Base-by-base conservation (phyloP, 2,888 invertebrate genomes). In the Calliscelio sp. region DNA sequence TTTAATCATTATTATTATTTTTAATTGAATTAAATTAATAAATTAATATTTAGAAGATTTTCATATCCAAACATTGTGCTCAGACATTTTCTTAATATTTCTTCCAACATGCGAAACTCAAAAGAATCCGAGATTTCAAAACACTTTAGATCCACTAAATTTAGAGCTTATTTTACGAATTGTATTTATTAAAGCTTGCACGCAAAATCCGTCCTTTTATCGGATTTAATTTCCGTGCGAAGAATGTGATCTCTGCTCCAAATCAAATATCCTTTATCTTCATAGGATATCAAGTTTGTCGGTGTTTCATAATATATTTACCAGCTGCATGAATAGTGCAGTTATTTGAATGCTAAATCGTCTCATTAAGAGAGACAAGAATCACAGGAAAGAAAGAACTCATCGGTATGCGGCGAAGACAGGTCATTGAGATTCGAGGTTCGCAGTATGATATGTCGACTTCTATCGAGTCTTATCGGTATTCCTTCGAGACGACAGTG, bases 381-480 rank as follows among this genome's bases (percentile, higher is more conserved):
- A 6, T 46, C 20, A 14, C 11, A 11, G 18, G 35, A 6, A 14
- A 2, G 7, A 44, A 22, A 16, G 44, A 41, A 61, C 61, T 61
- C 61, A 61, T 61, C 41, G 41, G 61, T 63, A 44, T 63, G 63
- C 63, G 25, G 63, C 16, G 63, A 22, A 18, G 63, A 44, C 14
- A 18, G 25, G 44, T 63, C 44, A 63, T 63, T 44, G 63, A 44
- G 44, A 44, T 61, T 61, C 59, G 41, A n/a, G 41, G 38, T 38
- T 22, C 59, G 24, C 38, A n/a, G 44, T 24, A 24, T 44, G 61
- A 61, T 61, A 44, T 16, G 61, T 61, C 24, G 61, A 41, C 24
- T 44, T 10, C n/a, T n/a, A n/a, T 22, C n/a, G 25, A 61, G 61
- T 44, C 61, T 41, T 61, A 61, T 61, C 61, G 24, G 25, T 61